Base-by-base conservation (phyloP, 2,888 invertebrate genomes). In the Chalcosyrphus nemorum region DNA sequence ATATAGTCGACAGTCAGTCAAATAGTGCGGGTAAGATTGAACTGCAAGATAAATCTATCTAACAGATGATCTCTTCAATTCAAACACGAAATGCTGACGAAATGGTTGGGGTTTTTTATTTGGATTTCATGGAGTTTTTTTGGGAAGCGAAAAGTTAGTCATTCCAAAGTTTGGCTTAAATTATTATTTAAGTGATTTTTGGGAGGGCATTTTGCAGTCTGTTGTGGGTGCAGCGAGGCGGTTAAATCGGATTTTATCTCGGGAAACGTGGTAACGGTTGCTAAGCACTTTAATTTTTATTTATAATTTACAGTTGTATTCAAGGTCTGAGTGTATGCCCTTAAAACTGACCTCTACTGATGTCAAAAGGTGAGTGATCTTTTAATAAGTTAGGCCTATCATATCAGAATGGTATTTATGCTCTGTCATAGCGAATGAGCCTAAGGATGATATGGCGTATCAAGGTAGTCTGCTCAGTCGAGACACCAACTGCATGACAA, bases 1-100 rank as follows among this genome's bases (percentile, higher is more conserved):
- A 17, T n/a, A 32, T n/a, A 32, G 74, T 21, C 54, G 54, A 9
- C 43, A 74, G 54, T 68, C 43, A 81, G 38, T 54, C 52, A 38
- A 38, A 38, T 38, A 13, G 38, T 38, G 38, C 38, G 13, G 50
- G 43, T 57, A 27, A 9, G 81, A 75, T 63, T 5, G 56, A 76
- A 52, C 38, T 4, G 21, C 0, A 19, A 4, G 81, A 81, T 76
- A 63, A 5, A 29, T 29, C 27, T 57, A 71, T 75, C 56, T 27
- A 13, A 4, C 19, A 70, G 43, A 15, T 43, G 75, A 81, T 81
- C 76, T 56, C 35, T 54, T 43, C 19, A 65, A 70, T 75, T 75
- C 35, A 19, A 66, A 29, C 76, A 81, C 71, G 81, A 35, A 71
- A 59, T 41, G 52, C n/a, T 27, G 54, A 52, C 24, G 13, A n/a